Evolutionary conservation across 92 coral and sea anemone genomes (phyloP).

Genomic region (Ricordea florida): DNA sequence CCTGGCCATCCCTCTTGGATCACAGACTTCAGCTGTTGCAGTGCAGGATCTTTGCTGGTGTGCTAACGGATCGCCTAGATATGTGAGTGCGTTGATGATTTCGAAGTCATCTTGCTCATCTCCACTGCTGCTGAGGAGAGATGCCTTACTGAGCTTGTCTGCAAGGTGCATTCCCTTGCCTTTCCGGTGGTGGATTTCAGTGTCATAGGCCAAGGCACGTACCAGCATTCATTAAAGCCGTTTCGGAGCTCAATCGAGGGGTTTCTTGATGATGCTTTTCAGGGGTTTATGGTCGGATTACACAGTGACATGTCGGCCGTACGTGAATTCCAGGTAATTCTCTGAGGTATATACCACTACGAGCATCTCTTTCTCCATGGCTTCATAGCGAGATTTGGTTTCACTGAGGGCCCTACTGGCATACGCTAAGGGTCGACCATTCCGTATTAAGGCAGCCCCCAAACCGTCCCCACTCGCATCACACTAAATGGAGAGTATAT

Average conservation of each 20-base stretch:
- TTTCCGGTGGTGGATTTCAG: not conserved
- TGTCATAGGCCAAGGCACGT: not conserved
- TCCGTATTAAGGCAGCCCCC: conserved; percentile 16
- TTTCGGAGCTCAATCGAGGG: not conserved
- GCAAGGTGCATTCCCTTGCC: not conserved
- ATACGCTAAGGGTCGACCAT: conserved; percentile 1
- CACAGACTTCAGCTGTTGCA: not conserved
- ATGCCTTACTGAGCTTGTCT: not conserved
- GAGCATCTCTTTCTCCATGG: conserved; percentile 7
- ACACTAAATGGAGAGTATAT: not conserved
- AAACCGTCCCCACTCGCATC: conserved; percentile 28
- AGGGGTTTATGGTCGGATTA: conserved; percentile 19
- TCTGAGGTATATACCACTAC: not conserved
- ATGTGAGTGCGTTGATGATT: not conserved
- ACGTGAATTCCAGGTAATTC: conserved; percentile 7
- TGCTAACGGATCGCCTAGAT: not conserved
- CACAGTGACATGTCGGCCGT: not conserved
- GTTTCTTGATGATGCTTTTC: not conserved
- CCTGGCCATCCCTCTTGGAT: not conserved
- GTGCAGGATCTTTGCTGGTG: not conserved
- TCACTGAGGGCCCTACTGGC: conserved; percentile 5
- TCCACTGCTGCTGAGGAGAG: not conserved
- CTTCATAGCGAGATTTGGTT: not conserved
- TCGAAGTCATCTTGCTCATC: not conserved
- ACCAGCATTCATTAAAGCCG: not conserved